phyloP scores from a whole-genome alignment of 2,113 vertebrate genomes.

The Muntiacus reevesi region DNA sequence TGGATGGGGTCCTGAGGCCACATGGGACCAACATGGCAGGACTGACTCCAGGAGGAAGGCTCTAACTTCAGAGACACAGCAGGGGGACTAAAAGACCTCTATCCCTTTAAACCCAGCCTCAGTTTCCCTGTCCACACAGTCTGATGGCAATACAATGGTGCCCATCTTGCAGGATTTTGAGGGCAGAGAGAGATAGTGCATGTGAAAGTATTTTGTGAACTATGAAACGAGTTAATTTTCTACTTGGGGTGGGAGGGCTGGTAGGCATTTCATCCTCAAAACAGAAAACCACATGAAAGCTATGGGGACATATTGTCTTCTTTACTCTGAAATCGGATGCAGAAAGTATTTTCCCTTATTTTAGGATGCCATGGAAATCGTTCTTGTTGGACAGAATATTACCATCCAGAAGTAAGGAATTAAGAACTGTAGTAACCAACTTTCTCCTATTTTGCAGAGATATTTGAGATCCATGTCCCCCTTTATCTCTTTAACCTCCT shows the following conservation, averaged over 20 bases:
- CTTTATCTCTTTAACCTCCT: neutral
- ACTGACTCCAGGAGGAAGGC: neutral
- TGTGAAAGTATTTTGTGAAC: slow-evolving; percentile 38
- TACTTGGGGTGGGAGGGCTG: neutral
- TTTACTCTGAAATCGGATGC: slow-evolving; percentile 50
- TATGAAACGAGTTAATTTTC: slow-evolving; percentile 27
- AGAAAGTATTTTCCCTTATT: slow-evolving; percentile 46
- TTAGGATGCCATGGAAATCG: neutral
- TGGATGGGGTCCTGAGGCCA: neutral
- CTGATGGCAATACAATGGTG: neutral
- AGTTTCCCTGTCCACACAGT: neutral
- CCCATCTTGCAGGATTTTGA: neutral
- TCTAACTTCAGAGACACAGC: neutral
- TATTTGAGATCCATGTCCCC: neutral
- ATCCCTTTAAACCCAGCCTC: neutral
- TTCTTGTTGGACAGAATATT: slow-evolving; percentile 10
- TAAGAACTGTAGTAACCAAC: neutral
- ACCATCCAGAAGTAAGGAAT: neutral
- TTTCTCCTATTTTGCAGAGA: neutral
- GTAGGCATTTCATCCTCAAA: slow-evolving; percentile 41
- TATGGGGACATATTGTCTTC: slow-evolving; percentile 45
- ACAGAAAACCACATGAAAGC: slow-evolving; percentile 65
- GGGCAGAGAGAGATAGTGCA: neutral
- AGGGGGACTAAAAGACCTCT: neutral
- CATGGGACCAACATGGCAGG: neutral